Evolutionary conservation across 2,113 vertebrate species (phyloP), one percentile per base, ranked within the genome.

Genomic region (Forbesichthys papilliferus): DNA sequence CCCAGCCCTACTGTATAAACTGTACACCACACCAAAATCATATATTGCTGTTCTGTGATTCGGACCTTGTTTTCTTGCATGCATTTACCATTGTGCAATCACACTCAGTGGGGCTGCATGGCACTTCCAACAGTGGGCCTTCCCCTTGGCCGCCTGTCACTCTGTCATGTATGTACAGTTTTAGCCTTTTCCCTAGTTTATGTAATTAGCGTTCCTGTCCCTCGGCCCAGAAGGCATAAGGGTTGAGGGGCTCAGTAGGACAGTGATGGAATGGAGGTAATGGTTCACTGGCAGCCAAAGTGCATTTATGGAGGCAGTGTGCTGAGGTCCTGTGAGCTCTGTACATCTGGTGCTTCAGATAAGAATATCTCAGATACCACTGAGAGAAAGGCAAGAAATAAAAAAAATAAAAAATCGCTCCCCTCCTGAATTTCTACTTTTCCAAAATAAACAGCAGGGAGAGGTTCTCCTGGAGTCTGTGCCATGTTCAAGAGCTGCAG

Each of bases 311-410:
- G 77, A 79, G 80, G 60, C 69, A 78, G 76, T 82, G 83, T 91
- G 92, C 92, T 92, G 90, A 92, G 85, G 86, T 89, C 89, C 91
- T 88, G 78, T 80, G 89, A 90, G 90, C 84, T 66, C 75, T 60
- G 68, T 77, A 84, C 91, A 90, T 89, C 91, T 93, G 92, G 85
- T 88, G 81, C 77, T 75, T 84, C 82, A 77, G 92, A 93, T 93
- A 93, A 93, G 89, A 85, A 88, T 68, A 88, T 81, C 86, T 80
- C 61, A 77, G 84, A 84, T 86, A 87, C 86, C 75, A 88, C 84
- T 74, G 79, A 83, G 77, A 76, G 74, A 12, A 69, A 56, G 11
- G 3, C 59, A 48, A 11, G 16, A 59, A 67, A 68, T 51, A 77
- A 72, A 75, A 80, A 20, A 54, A 73, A 16, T 16, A 16, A 16